Base-by-base conservation (phyloP, 2,888 invertebrate species). In the Noctuana brunneofusca region DNA sequence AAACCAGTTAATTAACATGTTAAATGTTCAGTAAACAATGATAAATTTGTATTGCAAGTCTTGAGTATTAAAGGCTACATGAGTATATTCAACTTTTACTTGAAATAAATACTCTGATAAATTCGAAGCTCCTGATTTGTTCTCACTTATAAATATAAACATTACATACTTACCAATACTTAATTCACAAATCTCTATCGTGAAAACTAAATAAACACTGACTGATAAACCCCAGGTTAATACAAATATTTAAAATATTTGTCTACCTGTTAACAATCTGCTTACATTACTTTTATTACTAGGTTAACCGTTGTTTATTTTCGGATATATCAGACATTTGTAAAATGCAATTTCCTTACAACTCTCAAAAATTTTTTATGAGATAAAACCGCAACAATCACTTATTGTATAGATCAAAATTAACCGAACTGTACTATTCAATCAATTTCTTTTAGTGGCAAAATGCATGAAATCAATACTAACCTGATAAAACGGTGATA, bases 121-220 rank as follows among this genome's bases (percentile, higher is more conserved):
- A 35, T n/a, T 32, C 32, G 1, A 30, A 30, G 30, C 30, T 32
- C 12, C 12, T 9, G 32, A 12, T 32, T 32, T 32, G 9, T 11
- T 32, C 32, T 12, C 4, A 43, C 18, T 1, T 43, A 43, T 18
- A 32, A 22, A 48, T 48, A 22, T 22, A 24, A 48, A 48, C 6
- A 48, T n/a, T 48, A 22, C 24, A 48, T 48, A 48, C 48, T 48
- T 48, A 48, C 48, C 48, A 22, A 48, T 48, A 24, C 22, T 24
- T n/a, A n/a, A 22, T 48, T n/a, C 48, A n/a, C 22, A n/a, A 22
- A 8, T n/a, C 6, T 48, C n/a, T 43, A 43, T 18, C 18, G 4
- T 18, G 43, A 43, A 6, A 43, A 43, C 43, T 18, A 43, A 18
- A 9, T 18, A 16, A 18, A 43, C 43, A 43, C 43, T 41, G 41